Percentiles rank a stretch among this genome's conserved stretches.
phyloP scores from a whole-genome alignment of 1,140 invertebrate genomes.

The Sinella curviseta region DNA sequence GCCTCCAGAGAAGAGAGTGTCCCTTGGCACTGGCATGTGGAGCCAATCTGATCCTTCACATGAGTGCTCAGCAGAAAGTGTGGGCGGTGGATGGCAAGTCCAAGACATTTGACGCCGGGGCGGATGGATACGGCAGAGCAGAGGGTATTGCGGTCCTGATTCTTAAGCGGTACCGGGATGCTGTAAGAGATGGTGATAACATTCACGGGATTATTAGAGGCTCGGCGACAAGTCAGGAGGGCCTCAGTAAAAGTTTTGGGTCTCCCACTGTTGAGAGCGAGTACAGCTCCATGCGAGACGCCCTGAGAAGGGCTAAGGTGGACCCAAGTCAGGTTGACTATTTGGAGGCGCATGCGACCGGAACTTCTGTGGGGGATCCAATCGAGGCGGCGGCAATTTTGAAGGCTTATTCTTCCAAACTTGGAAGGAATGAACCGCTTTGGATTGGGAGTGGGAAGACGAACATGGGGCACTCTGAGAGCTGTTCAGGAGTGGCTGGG shows the following conservation, averaged over 20 bases:
- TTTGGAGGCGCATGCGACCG: neutral
- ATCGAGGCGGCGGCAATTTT: conserved; percentile 62
- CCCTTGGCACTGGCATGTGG: conserved; percentile 27
- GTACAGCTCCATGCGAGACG: neutral
- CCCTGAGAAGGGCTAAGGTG: neutral
- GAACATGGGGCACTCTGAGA: conserved; percentile 65
- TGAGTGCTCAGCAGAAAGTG: neutral
- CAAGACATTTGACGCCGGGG: conserved; percentile 79
- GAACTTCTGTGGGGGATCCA: conserved; percentile 57
- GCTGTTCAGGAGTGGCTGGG: conserved; percentile 56
- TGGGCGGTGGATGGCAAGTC: conserved; percentile 75
- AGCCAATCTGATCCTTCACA: conserved; percentile 34
- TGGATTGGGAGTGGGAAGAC: conserved; percentile 64
- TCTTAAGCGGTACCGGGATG: neutral
- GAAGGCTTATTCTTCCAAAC: neutral
- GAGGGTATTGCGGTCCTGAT: neutral
- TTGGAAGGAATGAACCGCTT: conserved; percentile 54
- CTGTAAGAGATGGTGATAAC: neutral
- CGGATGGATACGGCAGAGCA: neutral
- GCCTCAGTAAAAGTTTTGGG: neutral
- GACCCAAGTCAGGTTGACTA: neutral
- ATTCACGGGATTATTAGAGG: neutral
- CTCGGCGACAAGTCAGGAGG: neutral
- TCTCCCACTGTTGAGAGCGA: neutral
- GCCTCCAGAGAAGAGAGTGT: conserved; percentile 23